A percentile compares a stretch with the other conserved stretches of the same genome.
These are phyloP conservation scores for Schizopygopsis pylzovi DNA, from an alignment of 2,797 vertebrate genomes.

Conservation along the genomic window DNA sequence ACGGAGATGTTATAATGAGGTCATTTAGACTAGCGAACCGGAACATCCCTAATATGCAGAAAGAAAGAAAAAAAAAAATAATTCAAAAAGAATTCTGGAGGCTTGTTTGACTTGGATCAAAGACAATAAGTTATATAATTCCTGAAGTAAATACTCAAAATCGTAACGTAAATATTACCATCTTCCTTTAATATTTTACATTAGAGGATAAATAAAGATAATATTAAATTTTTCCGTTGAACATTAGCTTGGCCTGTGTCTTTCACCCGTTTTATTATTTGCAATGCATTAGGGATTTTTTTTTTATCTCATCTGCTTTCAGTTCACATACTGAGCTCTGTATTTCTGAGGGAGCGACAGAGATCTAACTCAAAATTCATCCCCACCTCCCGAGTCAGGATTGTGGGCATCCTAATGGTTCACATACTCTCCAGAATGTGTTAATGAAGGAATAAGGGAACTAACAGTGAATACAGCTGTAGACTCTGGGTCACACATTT, in stretches of 20 bases:
- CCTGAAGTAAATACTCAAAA: conserved; percentile 15
- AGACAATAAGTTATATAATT: neutral
- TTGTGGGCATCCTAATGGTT: neutral
- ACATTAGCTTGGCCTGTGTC: neutral
- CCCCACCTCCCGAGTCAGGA: conserved; percentile 9
- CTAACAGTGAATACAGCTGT: conserved; percentile 2
- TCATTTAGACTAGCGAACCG: conserved; percentile 47
- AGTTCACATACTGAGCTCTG: conserved; percentile 10
- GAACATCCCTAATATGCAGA: conserved; percentile 13
- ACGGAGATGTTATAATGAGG: conserved; percentile 37
- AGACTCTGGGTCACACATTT: conserved; percentile 1
- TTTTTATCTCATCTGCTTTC: conserved; percentile 25
- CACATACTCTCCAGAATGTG: conserved; percentile 10
- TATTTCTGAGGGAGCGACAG: conserved; percentile 2
- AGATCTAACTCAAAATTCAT: conserved; percentile 10
- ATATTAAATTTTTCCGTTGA: neutral
- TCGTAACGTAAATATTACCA: conserved; percentile 8
- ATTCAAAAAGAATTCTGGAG: conserved; percentile 30
- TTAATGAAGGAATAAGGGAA: conserved; percentile 26
- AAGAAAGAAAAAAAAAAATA: neutral
- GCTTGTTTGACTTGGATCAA: conserved; percentile 36
- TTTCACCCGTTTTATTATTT: neutral
- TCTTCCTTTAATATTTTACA: neutral
- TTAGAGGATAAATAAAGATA: neutral
- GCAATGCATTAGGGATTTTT: neutral